phyloP scores from a whole-genome alignment of 2,113 vertebrate genomes.

The Micromys minutus region DNA sequence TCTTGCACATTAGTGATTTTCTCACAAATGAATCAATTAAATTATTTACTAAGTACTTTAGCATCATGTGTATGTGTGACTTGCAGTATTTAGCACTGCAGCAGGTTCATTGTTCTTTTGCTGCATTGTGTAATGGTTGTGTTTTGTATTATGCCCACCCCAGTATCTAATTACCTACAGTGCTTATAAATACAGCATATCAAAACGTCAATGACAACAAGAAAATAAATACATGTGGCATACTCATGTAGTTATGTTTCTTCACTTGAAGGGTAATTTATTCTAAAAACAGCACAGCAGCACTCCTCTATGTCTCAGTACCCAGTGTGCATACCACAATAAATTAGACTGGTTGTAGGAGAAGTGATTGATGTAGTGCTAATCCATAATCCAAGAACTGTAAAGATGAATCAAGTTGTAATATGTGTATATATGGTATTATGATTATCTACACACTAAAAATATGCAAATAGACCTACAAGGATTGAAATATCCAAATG shows the following conservation, averaged over 20 bases:
- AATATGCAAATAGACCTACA: background rate
- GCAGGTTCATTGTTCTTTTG: background rate
- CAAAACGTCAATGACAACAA: background rate
- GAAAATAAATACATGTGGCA: background rate
- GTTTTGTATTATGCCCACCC: background rate
- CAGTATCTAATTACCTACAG: background rate
- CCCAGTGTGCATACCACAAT: no score
- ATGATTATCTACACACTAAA: no score
- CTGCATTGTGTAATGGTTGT: background rate
- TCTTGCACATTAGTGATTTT: background rate
- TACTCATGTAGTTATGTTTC: background rate
- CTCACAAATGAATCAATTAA: background rate
- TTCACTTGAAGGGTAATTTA: background rate
- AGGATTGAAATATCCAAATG: background rate
- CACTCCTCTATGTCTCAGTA: background rate
- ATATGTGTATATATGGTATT: background rate
- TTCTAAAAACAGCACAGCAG: background rate
- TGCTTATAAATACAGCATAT: background rate
- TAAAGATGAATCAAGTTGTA: background rate
- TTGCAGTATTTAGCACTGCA: background rate
- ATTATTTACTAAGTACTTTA: background rate
- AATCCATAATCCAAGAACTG: background rate
- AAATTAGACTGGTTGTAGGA: background rate
- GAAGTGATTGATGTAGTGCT: background rate
- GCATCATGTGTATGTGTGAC: background rate